Evolutionary conservation across 2,888 invertebrate genomes (phyloP).

Genomic region (Acleris holmiana): DNA sequence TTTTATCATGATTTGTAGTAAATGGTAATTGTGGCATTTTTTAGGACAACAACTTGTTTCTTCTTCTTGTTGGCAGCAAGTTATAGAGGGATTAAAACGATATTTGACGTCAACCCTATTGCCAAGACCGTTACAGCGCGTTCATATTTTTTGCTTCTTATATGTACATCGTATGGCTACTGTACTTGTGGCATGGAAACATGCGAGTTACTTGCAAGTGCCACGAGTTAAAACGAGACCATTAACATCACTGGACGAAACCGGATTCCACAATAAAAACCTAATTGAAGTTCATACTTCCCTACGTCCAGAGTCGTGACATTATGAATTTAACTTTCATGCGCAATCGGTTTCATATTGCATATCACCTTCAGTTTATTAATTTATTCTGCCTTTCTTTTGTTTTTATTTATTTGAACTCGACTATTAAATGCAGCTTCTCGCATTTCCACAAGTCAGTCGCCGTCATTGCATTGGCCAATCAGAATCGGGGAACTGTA

Average conservation of each 20-base stretch:
- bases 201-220: slow-evolving; percentile 22
- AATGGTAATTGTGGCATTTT: too few relatives aligned
- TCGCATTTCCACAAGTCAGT: slow-evolving; percentile 58
- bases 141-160: too few relatives aligned
- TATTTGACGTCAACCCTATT: too few relatives aligned
- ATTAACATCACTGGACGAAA: slow-evolving; percentile 44
- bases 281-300: slow-evolving; percentile 49
- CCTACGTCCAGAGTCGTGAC: slow-evolving; percentile 39
- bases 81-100: too few relatives aligned
- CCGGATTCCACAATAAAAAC: slow-evolving; percentile 49
- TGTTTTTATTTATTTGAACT: background rate
- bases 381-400: background rate
- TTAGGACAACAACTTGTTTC: too few relatives aligned
- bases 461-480: slow-evolving; percentile 56
- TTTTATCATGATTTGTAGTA: too few relatives aligned
- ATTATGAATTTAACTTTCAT: slow-evolving; percentile 16
- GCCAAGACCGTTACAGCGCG: too few relatives aligned
- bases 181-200: background rate
- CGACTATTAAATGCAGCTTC: slow-evolving; percentile 36
- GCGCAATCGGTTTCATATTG: background rate
- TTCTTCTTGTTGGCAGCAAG: too few relatives aligned
- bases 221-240: slow-evolving; percentile 38
- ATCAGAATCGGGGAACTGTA: slow-evolving; percentile 67
- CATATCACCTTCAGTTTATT: background rate
- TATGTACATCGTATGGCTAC: background rate